Percentiles rank a stretch among this genome's conserved stretches.
Evolutionary conservation across 2,797 vertebrate genomes (phyloP).

Genomic region (Pelochelys cantorii): DNA sequence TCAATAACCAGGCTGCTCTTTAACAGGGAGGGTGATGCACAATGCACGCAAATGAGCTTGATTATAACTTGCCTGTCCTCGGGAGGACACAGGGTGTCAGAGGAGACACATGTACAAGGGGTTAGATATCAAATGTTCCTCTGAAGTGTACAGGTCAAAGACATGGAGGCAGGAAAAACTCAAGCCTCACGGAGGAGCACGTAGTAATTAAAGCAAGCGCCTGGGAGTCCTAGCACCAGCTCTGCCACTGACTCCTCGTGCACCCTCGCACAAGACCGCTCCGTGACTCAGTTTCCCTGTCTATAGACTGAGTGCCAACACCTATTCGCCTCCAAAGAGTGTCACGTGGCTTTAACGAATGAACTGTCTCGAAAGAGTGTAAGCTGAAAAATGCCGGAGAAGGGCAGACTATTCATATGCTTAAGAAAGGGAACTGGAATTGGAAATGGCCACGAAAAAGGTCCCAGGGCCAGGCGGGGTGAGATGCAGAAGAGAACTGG

Average conservation of each 20-base stretch:
- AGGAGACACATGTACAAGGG: background rate
- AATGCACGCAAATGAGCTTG: background rate
- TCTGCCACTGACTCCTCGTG: rapidly evolving
- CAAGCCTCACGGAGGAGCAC: too few relatives aligned
- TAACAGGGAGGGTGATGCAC: background rate
- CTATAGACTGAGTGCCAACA: background rate
- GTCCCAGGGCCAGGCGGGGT: background rate
- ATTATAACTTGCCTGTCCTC: background rate
- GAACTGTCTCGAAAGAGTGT: background rate
- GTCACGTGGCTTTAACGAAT: rapidly evolving
- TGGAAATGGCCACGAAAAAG: background rate
- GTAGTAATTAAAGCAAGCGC: too few relatives aligned
- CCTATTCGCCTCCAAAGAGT: background rate
- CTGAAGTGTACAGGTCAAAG: background rate
- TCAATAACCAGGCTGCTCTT: background rate
- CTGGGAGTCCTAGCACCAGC: background rate
- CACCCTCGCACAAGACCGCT: background rate
- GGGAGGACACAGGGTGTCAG: background rate
- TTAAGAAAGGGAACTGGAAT: background rate
- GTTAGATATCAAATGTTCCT: background rate
- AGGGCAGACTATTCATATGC: rapidly evolving
- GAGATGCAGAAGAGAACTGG: background rate
- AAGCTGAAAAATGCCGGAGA: background rate
- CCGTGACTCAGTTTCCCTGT: constrained; percentile 57
- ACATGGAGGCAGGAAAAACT: too few relatives aligned